A percentile compares a stretch with the other conserved stretches of the same genome.
phyloP scores from a whole-genome alignment of 30 jellyfish, hydroid and myxozoan species.

The Aurelia coerulea region DNA sequence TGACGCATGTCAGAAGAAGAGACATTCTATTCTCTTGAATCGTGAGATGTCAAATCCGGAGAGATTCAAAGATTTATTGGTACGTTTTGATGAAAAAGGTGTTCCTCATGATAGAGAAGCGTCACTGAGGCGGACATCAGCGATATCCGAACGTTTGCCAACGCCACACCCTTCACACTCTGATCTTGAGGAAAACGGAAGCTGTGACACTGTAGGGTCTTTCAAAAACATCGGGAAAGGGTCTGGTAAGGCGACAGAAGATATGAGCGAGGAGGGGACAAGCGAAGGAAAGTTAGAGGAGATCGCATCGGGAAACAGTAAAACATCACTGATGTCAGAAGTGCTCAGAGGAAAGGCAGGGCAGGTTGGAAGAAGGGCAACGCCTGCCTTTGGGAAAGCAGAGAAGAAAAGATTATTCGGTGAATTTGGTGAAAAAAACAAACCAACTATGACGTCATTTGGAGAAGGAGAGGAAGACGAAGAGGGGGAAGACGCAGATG shows the following conservation, averaged over 20 bases:
- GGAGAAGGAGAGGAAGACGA: constrained; percentile 51
- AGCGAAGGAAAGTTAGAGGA: no score
- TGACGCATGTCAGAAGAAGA: no score
- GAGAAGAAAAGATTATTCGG: background rate
- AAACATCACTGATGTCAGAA: background rate
- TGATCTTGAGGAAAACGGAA: background rate
- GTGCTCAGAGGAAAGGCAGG: background rate
- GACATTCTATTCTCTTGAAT: no score
- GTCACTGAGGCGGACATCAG: background rate
- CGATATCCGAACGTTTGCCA: constrained; percentile 42
- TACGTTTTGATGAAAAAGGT: background rate
- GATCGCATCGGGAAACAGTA: no score
- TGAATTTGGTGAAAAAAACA: constrained; percentile 3
- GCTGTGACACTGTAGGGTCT: background rate
- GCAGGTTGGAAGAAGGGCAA: constrained; percentile 5
- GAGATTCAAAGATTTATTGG: constrained; percentile 4
- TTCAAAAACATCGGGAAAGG: no score
- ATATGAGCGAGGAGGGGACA: no score
- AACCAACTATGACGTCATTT: constrained; percentile 1
- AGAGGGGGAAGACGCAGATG: background rate
- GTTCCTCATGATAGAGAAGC: background rate
- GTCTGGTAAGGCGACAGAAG: no score
- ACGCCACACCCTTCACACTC: constrained; percentile 62
- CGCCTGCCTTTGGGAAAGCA: background rate
- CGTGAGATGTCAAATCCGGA: no score